Evolutionary conservation across 2,888 invertebrate genomes (phyloP), one percentile per base, ranked within the genome.

Genomic region (Phoronis australis): DNA sequence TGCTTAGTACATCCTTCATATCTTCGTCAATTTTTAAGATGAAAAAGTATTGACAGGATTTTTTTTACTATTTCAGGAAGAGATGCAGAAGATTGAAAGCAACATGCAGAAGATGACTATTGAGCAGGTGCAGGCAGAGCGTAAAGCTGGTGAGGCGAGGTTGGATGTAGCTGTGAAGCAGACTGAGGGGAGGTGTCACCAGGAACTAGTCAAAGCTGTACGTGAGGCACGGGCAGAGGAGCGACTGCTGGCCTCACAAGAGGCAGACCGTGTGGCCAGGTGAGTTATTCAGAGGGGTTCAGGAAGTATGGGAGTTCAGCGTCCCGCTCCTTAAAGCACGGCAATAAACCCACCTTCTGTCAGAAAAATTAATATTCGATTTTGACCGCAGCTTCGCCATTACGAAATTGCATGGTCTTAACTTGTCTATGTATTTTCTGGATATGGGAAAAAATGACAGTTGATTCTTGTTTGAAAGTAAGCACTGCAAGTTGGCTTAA

Each of bases 91-190:
- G 24, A 66, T 71, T 25, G 68, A 68, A 50, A 64, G 67, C 60
- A 60, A 57, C 12, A 68, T 69, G 68, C 67, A 68, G 54, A 66
- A 66, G 44, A 40, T 61, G 23, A 62, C 67, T n/a, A 59, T 63
- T 41, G 66, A 68, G 52, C 62, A 62, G 51, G 62, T 68, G 26
- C 60, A 65, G 44, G 61, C 62, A 35, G 69, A 68, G 47, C 50
- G 64, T 15, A 47, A 47, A 1, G 64, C 61, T 37, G 65, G 61
- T 15, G 65, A 67, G 45, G 52, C 55, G 20, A 53, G 57, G 9
- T 50, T 66, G 37, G 53, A 52, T 42, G 57, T 60, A 22, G 63
- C 64, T 12, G 59, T 69, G 2, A 42, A 20, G 24, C 47, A 54
- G 40, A 59, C 59, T 2, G 62, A 68, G 47, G 57, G 52, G 35